phyloP scores from a whole-genome alignment of 2,113 vertebrate species.

The Proteles cristata region DNA sequence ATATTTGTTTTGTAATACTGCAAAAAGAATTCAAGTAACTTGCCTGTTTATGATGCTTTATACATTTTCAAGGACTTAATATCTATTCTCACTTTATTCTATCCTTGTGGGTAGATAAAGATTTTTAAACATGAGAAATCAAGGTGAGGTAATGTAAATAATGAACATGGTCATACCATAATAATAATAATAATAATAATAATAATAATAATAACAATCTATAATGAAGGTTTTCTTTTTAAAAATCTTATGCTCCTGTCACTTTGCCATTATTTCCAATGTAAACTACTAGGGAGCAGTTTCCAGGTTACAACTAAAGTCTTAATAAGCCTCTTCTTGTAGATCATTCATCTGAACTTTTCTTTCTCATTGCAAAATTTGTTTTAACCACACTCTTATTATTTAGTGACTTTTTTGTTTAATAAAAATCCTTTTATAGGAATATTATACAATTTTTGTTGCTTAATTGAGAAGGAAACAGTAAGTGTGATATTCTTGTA shows the following conservation, averaged over 20 bases:
- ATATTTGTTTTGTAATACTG: not conserved
- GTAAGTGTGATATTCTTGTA: not conserved
- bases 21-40: constrained; percentile 1
- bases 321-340: not conserved
- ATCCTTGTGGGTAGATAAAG: not conserved
- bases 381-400: not conserved
- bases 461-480: constrained; percentile 6
- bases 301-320: not conserved
- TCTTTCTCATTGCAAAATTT: not conserved
- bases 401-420: not conserved
- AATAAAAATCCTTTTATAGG: not conserved
- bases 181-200: too few relatives aligned
- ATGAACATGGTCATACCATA: not conserved
- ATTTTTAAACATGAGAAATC: constrained; percentile 10
- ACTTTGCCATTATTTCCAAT: not conserved
- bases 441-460: not conserved
- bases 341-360: not conserved
- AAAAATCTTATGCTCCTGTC: not conserved
- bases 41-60: not conserved
- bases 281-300: not conserved
- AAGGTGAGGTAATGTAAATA: not conserved
- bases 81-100: not conserved
- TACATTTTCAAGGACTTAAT: not conserved
- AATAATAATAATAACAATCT: too few relatives aligned
- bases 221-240: not conserved